Percentiles rank a stretch among this genome's conserved stretches.
These are phyloP conservation scores for Trachymyrmex septentrionalis DNA, from an alignment of 1,140 invertebrate species.

Conservation along the genomic window DNA sequence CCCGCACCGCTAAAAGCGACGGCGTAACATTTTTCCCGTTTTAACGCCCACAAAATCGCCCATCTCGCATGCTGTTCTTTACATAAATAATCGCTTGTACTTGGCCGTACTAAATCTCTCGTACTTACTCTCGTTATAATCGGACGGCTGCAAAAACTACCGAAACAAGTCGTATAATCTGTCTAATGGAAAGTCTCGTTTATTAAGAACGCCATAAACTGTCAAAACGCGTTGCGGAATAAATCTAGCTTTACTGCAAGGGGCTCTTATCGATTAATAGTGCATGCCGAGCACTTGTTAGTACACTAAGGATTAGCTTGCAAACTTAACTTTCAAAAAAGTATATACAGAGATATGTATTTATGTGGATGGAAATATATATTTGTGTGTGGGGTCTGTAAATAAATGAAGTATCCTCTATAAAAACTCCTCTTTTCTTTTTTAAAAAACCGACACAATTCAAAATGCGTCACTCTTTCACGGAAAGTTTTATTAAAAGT, in stretches of 20 bases:
- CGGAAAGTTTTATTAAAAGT: no score
- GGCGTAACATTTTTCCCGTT: conserved; percentile 43
- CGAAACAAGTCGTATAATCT: conserved; percentile 22
- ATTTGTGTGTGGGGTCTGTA: no score
- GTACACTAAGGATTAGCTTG: neutral
- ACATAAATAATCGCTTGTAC: conserved; percentile 44
- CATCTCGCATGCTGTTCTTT: conserved; percentile 22
- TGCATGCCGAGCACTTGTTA: neutral
- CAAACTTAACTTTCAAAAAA: neutral
- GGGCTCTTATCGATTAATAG: neutral
- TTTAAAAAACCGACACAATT: no score
- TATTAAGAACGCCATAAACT: conserved; percentile 17
- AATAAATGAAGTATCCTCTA: no score
- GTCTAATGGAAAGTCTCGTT: conserved; percentile 14
- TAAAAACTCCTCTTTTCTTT: no score
- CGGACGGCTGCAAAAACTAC: neutral
- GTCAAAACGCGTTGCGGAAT: conserved; percentile 10
- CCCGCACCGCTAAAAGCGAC: conserved; percentile 8
- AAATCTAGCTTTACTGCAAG: conserved; percentile 16
- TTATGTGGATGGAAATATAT: no score
- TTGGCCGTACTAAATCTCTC: neutral
- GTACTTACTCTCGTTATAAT: neutral
- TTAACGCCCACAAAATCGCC: conserved; percentile 23
- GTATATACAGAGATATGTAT: neutral
- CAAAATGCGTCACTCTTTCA: no score